Evolutionary conservation across 2,888 invertebrate species (phyloP).

Genomic region (Hyposoter didymator): DNA sequence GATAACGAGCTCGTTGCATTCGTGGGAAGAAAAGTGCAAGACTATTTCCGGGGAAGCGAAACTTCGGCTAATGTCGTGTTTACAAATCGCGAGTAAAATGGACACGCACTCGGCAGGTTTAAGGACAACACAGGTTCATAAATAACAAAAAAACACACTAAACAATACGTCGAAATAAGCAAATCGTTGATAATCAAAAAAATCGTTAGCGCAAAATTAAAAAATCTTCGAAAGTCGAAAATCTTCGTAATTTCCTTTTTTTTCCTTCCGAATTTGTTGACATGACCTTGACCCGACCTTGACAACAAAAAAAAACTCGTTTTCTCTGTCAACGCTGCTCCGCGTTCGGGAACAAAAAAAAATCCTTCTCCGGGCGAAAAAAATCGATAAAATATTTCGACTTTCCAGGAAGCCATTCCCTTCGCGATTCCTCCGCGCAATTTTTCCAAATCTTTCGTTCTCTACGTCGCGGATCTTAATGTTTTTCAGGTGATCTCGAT

Average conservation of each 20-base stretch:
- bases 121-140: constrained; percentile 74
- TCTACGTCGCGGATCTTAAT: background rate
- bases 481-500: constrained; percentile 73
- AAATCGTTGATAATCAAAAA: background rate
- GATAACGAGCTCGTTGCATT: constrained; percentile 65
- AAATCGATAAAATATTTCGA: background rate
- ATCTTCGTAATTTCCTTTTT: too few species aligned
- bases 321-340: too few species aligned
- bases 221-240: too few species aligned
- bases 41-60: constrained; percentile 73
- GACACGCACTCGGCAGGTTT: constrained; percentile 74
- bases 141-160: background rate
- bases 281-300: too few species aligned
- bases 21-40: constrained; percentile 70
- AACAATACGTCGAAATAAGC: background rate
- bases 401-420: background rate
- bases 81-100: constrained; percentile 81
- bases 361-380: too few species aligned
- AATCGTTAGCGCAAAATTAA: background rate
- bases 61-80: constrained; percentile 77
- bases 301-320: too few species aligned
- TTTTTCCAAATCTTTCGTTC: background rate
- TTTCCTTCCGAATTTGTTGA: too few species aligned
- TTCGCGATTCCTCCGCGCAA: background rate
- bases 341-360: too few species aligned